Conservation (phyloP, 2,113 vertebrate genomes). For the Carassius gibelio region DNA sequence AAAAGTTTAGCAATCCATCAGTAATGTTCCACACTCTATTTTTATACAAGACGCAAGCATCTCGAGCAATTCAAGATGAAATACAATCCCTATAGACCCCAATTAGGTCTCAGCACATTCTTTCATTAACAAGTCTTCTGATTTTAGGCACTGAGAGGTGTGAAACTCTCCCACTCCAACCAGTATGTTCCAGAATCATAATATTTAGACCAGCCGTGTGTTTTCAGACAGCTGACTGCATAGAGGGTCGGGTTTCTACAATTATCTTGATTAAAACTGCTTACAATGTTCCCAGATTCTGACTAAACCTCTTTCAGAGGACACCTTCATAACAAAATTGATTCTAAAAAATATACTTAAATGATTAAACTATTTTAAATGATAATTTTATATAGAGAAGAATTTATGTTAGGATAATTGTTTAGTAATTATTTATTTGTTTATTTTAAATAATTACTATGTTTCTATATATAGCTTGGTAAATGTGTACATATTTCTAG, state of each 20-base stretch:
- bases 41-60: background rate
- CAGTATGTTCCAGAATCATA: slow-evolving; percentile 40
- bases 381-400: background rate
- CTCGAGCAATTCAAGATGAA: background rate
- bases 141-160: slow-evolving; percentile 35
- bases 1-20: background rate
- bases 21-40: background rate
- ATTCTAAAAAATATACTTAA: too few relatives aligned
- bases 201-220: slow-evolving; percentile 32
- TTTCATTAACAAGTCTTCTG: slow-evolving; percentile 35
- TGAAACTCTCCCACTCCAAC: slow-evolving; percentile 35
- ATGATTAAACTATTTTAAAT: background rate
- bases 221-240: slow-evolving; percentile 11
- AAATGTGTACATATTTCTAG: background rate
- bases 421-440: background rate
- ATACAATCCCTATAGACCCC: slow-evolving; percentile 29
- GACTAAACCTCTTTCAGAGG: background rate
- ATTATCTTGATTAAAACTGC: background rate
- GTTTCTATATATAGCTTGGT: background rate
- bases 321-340: background rate
- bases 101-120: slow-evolving; percentile 37
- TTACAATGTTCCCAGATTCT: background rate
- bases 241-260: background rate
- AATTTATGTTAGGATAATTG: background rate
- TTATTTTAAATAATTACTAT: background rate